Percentiles rank a stretch among this genome's conserved stretches.
Conservation (phyloP, 2,888 invertebrate genomes). For the Ennomos erosarius region DNA sequence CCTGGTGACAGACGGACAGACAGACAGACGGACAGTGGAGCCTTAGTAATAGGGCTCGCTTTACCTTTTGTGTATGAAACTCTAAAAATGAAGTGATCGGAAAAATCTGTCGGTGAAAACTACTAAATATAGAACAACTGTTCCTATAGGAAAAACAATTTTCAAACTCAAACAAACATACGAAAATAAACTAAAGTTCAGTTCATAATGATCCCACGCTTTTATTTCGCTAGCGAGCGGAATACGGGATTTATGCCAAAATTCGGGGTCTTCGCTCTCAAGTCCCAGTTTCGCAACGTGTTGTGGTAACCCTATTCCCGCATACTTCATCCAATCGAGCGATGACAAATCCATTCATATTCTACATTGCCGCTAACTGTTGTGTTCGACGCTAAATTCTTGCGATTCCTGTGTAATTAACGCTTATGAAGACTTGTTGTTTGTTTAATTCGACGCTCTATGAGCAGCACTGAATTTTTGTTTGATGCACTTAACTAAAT, state of each 20-base stretch:
- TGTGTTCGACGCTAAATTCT: slow-evolving; percentile 64
- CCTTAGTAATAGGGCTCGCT: too few species aligned
- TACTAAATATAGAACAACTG: neutral
- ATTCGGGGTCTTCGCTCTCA: slow-evolving; percentile 16
- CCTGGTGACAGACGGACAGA: too few species aligned
- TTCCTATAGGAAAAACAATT: neutral
- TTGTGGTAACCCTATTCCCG: slow-evolving; percentile 68
- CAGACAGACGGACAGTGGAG: too few species aligned
- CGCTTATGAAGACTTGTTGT: slow-evolving; percentile 45
- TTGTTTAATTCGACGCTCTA: slow-evolving; percentile 19
- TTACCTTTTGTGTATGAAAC: too few species aligned
- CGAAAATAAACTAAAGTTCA: slow-evolving; percentile 8
- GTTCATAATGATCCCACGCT: slow-evolving; percentile 20
- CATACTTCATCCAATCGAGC: slow-evolving; percentile 80
- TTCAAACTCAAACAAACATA: neutral
- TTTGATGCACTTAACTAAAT: neutral
- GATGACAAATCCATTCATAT: slow-evolving; percentile 81
- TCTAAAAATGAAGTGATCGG: too few species aligned
- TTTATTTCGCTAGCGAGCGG: slow-evolving; percentile 13
- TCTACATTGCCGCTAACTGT: slow-evolving; percentile 63
- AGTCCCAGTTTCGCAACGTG: slow-evolving; percentile 11
- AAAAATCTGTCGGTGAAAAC: neutral
- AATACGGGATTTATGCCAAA: slow-evolving; percentile 17
- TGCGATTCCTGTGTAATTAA: slow-evolving; percentile 63
- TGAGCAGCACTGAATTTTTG: neutral